phyloP scores from a whole-genome alignment of 1,140 invertebrate species.

The Drosophila nebulosa region DNA sequence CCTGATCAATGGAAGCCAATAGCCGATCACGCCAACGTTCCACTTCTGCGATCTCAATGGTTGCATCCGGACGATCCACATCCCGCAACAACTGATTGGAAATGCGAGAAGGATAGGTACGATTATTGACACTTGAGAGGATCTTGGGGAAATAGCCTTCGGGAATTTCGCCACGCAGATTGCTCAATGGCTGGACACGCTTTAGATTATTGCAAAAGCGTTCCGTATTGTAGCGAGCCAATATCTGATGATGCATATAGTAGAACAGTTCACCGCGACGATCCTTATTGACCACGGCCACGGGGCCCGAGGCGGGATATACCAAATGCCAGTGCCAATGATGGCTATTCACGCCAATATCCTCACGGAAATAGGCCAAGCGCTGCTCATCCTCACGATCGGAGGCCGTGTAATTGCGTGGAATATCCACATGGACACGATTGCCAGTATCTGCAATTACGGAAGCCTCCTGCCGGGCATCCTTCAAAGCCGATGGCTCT shows the following conservation, averaged over 20 bases:
- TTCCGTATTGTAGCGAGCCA: conserved; percentile 83
- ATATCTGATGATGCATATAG: conserved; percentile 88
- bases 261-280: conserved; percentile 88
- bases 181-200: conserved; percentile 82
- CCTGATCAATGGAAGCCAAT: conserved; percentile 84
- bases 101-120: conserved; percentile 83
- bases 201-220: conserved; percentile 83
- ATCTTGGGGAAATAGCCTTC: conserved; percentile 85
- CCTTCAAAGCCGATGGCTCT: conserved; percentile 81
- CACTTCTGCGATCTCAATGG: conserved; percentile 83
- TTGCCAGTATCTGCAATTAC: conserved; percentile 51
- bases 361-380: conserved; percentile 84
- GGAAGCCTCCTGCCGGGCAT: conserved; percentile 82
- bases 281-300: conserved; percentile 83
- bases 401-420: conserved; percentile 85
- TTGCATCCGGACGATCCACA: conserved; percentile 83
- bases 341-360: conserved; percentile 85
- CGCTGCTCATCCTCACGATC: conserved; percentile 86
- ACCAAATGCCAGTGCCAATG: conserved; percentile 90
- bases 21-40: conserved; percentile 84
- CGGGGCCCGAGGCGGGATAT: conserved; percentile 83
- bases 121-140: conserved; percentile 82
- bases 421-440: conserved; percentile 83
- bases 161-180: conserved; percentile 82
- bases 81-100: conserved; percentile 82